Evolutionary conservation across 2,797 vertebrate genomes (phyloP).

Genomic region (Agapornis canus): DNA sequence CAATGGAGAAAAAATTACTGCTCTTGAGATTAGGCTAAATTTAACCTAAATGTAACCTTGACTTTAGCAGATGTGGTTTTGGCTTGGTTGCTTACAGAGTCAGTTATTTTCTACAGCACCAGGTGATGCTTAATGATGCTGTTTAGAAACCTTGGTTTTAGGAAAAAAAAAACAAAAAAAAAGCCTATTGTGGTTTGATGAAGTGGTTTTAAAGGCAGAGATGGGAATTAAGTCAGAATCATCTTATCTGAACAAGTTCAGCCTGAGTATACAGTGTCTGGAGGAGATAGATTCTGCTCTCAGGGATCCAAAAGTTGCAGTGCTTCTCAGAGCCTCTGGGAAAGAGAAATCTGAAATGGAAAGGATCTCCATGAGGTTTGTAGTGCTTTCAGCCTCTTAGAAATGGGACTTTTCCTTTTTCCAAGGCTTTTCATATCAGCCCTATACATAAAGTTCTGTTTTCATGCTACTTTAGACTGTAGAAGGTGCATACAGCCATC

Average conservation of each 20-base stretch:
- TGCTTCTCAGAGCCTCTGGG: not conserved
- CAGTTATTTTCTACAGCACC: not conserved
- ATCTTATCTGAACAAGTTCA: not conserved
- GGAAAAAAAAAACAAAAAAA: not conserved
- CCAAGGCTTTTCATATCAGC: not conserved
- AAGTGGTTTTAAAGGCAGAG: not conserved
- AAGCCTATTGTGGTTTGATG: not conserved
- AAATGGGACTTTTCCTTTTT: not conserved
- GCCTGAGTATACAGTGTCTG: not conserved
- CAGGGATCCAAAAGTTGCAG: not conserved
- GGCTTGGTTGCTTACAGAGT: not conserved
- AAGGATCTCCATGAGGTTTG: not conserved
- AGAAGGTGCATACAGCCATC: not conserved
- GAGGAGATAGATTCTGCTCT: not conserved
- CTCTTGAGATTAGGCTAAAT: not conserved
- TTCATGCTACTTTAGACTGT: not conserved
- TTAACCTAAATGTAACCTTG: not conserved
- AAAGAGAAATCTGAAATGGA: not conserved
- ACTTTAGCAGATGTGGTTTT: not conserved
- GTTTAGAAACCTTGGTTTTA: not conserved
- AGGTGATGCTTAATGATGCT: not conserved
- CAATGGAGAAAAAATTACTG: accelerated
- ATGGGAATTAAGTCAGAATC: not conserved
- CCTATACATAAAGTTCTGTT: not conserved
- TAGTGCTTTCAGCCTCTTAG: not conserved